Evolutionary conservation across 2,113 vertebrate genomes (phyloP).

Genomic region (Chaenogobius annularis): DNA sequence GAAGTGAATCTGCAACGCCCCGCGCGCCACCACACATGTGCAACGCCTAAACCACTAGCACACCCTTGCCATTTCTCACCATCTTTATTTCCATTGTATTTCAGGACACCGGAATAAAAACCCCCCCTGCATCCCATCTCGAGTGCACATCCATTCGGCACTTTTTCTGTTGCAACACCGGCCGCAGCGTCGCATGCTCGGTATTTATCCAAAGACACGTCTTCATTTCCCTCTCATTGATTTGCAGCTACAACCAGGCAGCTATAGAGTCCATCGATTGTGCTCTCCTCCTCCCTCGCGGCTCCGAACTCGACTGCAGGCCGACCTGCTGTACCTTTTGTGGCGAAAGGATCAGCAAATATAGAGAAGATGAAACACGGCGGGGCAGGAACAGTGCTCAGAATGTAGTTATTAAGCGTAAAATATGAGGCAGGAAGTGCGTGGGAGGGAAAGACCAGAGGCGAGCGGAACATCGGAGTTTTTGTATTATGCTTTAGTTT

Average conservation of each 20-base stretch:
- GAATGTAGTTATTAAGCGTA: slow-evolving; percentile 11
- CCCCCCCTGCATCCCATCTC: slow-evolving; percentile 24
- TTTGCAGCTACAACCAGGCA: slow-evolving; percentile 47
- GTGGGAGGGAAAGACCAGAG: slow-evolving; percentile 10
- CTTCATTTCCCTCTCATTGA: slow-evolving; percentile 72
- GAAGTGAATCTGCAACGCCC: no score
- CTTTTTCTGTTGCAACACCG: not conserved
- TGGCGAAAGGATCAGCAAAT: slow-evolving; percentile 2
- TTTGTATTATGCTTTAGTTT: slow-evolving; percentile 1
- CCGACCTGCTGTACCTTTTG: slow-evolving; percentile 27
- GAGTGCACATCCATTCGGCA: not conserved
- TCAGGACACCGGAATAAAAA: slow-evolving; percentile 41
- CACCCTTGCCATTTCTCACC: not conserved
- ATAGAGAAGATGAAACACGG: not conserved
- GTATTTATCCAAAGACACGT: slow-evolving; percentile 70
- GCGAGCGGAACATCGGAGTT: not conserved
- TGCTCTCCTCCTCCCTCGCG: slow-evolving; percentile 22
- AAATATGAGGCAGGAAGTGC: slow-evolving; percentile 29
- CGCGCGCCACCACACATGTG: no score
- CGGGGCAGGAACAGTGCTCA: not conserved
- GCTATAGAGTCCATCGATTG: slow-evolving; percentile 67
- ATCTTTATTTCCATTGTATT: slow-evolving; percentile 33
- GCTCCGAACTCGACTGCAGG: slow-evolving; percentile 16
- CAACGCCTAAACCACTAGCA: slow-evolving; percentile 15
- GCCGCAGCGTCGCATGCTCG: slow-evolving; percentile 22